A percentile compares a stretch with the other conserved stretches of the same genome.
These are phyloP conservation scores for Cyclina sinensis DNA, from an alignment of 1,140 invertebrate species.

Conservation along the genomic window DNA sequence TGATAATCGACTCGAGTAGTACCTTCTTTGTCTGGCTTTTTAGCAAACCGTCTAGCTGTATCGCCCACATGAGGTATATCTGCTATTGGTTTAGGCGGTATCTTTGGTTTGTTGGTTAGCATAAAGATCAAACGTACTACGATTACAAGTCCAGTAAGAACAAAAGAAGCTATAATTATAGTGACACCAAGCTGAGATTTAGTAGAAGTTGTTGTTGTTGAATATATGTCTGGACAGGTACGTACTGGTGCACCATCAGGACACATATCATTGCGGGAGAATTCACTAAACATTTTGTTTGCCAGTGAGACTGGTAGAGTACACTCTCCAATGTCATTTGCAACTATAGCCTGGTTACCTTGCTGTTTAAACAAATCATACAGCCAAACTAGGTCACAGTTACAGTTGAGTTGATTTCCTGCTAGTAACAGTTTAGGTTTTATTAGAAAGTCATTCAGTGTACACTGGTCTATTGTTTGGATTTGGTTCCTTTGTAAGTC, in stretches of 20 bases:
- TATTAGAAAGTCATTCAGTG: slow-evolving; percentile 71
- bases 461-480: slow-evolving; percentile 73
- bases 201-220: slow-evolving; percentile 41
- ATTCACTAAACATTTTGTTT: neutral
- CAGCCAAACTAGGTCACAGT: slow-evolving; percentile 77
- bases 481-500: slow-evolving; percentile 72
- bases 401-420: slow-evolving; percentile 74
- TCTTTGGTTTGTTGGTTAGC: slow-evolving; percentile 63
- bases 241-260: neutral
- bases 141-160: too few relatives aligned
- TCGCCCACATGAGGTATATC: slow-evolving; percentile 36
- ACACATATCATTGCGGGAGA: slow-evolving; percentile 48
- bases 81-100: slow-evolving; percentile 45
- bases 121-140: too few relatives aligned
- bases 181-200: neutral
- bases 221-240: slow-evolving; percentile 57
- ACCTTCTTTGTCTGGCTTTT: too few relatives aligned
- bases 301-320: slow-evolving; percentile 18
- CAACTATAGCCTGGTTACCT: neutral
- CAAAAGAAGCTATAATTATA: too few relatives aligned
- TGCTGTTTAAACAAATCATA: slow-evolving; percentile 65
- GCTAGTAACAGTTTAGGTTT: slow-evolving; percentile 62
- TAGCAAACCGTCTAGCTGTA: too few relatives aligned
- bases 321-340: neutral
- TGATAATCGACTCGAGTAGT: too few relatives aligned